Evolutionary conservation across 1,140 invertebrate species (phyloP).

Genomic region (Neodiprion lecontei): DNA sequence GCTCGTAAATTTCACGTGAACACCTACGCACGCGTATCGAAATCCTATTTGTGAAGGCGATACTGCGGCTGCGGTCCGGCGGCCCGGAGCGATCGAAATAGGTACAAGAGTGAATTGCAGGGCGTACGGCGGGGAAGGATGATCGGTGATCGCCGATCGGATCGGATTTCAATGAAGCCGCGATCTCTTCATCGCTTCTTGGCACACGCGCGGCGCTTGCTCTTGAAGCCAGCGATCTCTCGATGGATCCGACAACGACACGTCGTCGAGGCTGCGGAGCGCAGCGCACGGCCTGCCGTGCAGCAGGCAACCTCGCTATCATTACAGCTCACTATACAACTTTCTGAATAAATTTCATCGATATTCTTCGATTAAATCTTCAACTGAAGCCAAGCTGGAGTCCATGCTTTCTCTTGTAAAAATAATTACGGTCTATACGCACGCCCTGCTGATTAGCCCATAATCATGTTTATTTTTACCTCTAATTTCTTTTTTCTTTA

Average conservation of each 20-base stretch:
- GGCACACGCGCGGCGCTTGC: constrained; percentile 4
- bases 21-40: too few species aligned
- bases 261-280: too few species aligned
- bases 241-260: not conserved
- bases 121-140: not conserved
- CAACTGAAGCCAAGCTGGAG: not conserved
- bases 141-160: constrained; percentile 18
- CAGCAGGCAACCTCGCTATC: not conserved
- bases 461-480: too few species aligned
- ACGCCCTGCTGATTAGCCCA: too few species aligned
- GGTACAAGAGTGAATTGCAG: too few species aligned
- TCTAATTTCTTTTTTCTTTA: too few species aligned
- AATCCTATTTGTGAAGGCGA: too few species aligned
- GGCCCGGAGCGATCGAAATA: not conserved
- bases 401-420: not conserved
- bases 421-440: too few species aligned
- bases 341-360: constrained; percentile 2
- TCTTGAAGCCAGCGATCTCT: not conserved
- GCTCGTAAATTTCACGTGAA: too few species aligned
- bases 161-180: constrained; percentile 19
- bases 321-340: not conserved
- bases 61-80: not conserved
- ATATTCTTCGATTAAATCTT: constrained; percentile 1
- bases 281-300: not conserved
- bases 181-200: constrained; percentile 14